phyloP scores from a whole-genome alignment of 2,888 invertebrate genomes.

The Macrosiphum euphorbiae region DNA sequence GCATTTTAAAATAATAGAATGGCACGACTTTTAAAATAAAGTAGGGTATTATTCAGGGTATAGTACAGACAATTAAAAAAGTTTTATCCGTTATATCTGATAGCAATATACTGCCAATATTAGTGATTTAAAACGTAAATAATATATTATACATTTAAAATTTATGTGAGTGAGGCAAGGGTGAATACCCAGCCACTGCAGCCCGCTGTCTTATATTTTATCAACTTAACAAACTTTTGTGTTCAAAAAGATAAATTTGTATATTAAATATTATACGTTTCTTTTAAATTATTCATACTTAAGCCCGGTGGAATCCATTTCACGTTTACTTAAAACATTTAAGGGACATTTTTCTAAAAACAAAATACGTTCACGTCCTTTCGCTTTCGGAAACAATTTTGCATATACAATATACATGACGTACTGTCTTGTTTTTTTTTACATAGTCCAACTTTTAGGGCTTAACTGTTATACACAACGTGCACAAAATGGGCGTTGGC shows the following conservation, averaged over 20 bases:
- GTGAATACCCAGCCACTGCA: background rate
- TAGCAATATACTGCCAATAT: constrained; percentile 2
- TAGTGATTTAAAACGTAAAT: background rate
- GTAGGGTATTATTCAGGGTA: background rate
- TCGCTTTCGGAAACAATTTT: constrained; percentile 4
- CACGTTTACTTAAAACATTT: background rate
- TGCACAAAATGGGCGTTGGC: constrained; percentile 26
- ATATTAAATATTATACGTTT: background rate
- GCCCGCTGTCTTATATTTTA: background rate
- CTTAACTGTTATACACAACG: constrained; percentile 2
- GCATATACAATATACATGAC: background rate
- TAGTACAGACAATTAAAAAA: background rate
- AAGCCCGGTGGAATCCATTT: background rate
- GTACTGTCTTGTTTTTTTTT: background rate
- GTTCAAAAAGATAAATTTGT: background rate
- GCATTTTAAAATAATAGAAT: background rate
- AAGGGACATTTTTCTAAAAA: constrained; percentile 5
- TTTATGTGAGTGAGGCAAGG: background rate
- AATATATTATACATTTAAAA: background rate
- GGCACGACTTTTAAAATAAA: background rate
- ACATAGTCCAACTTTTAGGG: background rate
- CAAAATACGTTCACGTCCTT: background rate
- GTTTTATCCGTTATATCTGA: background rate
- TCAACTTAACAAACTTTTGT: background rate
- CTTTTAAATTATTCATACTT: background rate